Evolutionary conservation across 2,797 vertebrate species (phyloP).

Genomic region (Pangasius mekongensis): DNA sequence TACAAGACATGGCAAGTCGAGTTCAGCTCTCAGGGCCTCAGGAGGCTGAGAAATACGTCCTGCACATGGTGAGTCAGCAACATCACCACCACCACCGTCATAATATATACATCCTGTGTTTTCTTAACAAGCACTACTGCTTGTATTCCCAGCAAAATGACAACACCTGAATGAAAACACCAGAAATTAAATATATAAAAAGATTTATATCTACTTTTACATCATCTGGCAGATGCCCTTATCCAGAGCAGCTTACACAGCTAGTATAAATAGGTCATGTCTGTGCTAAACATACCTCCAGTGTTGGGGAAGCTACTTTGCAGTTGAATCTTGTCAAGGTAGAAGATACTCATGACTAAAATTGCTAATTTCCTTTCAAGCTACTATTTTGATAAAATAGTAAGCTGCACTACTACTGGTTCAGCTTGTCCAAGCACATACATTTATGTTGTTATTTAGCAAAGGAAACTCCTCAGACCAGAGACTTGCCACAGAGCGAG

Average conservation of each 20-base stretch:
- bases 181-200: background rate
- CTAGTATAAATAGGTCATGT: background rate
- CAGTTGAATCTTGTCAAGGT: no score
- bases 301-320: background rate
- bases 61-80: constrained; percentile 90
- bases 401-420: background rate
- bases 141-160: background rate
- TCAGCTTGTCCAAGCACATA: background rate
- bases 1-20: constrained; percentile 99
- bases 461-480: no score
- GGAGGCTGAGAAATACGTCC: constrained; percentile 98
- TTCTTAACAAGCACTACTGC: background rate
- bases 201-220: background rate
- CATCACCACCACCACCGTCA: background rate
- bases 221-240: background rate
- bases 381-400: no score
- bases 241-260: background rate
- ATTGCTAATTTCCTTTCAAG: background rate
- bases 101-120: background rate
- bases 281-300: background rate
- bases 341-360: background rate
- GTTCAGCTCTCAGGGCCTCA: constrained; percentile 95
- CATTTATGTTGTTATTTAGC: no score
- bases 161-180: background rate
- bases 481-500: no score